These are phyloP conservation scores for Microctenopoma stevenorrisi DNA, from an alignment of 2,797 vertebrate genomes.

Conservation along the genomic window DNA sequence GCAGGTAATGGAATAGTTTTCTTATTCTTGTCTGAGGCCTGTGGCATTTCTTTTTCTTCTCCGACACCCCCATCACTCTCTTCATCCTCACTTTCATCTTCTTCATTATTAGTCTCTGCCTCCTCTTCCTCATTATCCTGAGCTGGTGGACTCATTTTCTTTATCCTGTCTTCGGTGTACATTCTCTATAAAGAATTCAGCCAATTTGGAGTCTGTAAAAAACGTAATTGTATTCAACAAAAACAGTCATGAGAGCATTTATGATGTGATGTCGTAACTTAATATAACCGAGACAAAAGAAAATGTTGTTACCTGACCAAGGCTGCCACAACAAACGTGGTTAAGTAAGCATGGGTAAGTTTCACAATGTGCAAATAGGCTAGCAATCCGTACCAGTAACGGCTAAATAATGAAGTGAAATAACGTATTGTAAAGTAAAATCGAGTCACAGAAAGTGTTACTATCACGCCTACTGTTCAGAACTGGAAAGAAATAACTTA, in stretches of 20 bases:
- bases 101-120: neutral
- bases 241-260: accelerated
- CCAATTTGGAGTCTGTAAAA: neutral
- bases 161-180: conserved; percentile 6
- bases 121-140: conserved; percentile 23
- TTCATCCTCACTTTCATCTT: conserved; percentile 48
- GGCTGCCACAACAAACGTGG: conserved; percentile 68
- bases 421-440: accelerated
- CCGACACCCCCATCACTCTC: conserved; percentile 82
- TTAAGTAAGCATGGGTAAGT: conserved; percentile 23
- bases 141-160: conserved; percentile 22
- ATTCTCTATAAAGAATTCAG: conserved; percentile 59
- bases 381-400: accelerated
- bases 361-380: neutral
- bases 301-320: neutral
- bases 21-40: neutral
- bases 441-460: accelerated
- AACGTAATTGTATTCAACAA: neutral
- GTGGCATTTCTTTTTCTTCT: conserved; percentile 67
- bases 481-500: neutral
- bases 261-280: accelerated
- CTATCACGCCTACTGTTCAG: conserved; percentile 54
- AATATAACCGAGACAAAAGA: neutral
- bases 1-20: neutral
- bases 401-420: no score